Percentiles rank a stretch among this genome's conserved stretches.
phyloP scores from a whole-genome alignment of 2,113 vertebrate species.

The Notothenia coriiceps region DNA sequence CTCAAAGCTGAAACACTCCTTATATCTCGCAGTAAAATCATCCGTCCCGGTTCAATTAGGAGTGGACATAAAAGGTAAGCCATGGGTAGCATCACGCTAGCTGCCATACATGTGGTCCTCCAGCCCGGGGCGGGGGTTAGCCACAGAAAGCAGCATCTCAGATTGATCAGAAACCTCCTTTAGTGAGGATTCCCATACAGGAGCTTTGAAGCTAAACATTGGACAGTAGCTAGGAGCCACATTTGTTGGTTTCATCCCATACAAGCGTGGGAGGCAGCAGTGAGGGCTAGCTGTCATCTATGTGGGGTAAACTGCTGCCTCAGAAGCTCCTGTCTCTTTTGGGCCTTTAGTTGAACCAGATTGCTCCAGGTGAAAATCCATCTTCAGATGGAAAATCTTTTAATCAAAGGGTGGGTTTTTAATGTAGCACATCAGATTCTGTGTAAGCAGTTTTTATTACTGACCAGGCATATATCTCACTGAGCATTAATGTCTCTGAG shows the following conservation, averaged over 20 bases:
- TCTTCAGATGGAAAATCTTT: constrained; percentile 68
- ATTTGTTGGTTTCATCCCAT: constrained; percentile 60
- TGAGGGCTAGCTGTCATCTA: constrained; percentile 66
- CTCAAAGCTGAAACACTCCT: constrained; percentile 14
- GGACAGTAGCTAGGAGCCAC: constrained; percentile 73
- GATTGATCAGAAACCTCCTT: constrained; percentile 42
- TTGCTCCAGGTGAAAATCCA: constrained; percentile 77
- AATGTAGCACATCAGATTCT: constrained; percentile 68
- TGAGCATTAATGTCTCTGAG: constrained; percentile 51
- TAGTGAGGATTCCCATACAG: constrained; percentile 37
- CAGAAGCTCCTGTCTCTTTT: constrained; percentile 77
- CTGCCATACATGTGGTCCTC: constrained; percentile 25
- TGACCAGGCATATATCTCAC: constrained; percentile 74
- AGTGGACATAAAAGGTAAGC: constrained; percentile 58
- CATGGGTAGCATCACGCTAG: constrained; percentile 22
- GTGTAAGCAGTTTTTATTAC: constrained; percentile 82
- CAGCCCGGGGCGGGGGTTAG: constrained; percentile 34
- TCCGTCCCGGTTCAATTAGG: constrained; percentile 6
- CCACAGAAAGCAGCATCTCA: constrained; percentile 48
- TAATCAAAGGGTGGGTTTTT: constrained; percentile 76
- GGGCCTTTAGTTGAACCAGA: constrained; percentile 59
- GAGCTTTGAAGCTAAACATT: constrained; percentile 65
- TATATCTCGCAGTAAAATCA: constrained; percentile 40
- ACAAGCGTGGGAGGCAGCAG: constrained; percentile 51
- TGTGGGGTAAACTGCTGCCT: constrained; percentile 76